Conservation (phyloP, 1,140 invertebrate genomes). For the Drosophila sturtevanti region DNA sequence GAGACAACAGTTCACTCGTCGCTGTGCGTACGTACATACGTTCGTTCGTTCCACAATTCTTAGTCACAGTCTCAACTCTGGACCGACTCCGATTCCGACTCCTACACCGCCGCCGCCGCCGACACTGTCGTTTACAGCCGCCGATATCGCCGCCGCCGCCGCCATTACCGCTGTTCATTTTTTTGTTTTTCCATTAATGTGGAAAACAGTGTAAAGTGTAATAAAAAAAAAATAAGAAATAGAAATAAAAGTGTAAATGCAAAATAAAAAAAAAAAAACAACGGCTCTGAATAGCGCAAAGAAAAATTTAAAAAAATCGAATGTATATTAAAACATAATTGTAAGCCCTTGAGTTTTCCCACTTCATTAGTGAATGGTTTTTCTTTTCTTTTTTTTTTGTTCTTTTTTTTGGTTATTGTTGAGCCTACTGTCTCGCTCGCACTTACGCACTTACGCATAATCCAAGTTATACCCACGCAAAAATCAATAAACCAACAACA, state of each 20-base stretch:
- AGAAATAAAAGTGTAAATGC: not conserved
- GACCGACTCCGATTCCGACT: not conserved
- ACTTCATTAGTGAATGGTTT: slow-evolving; percentile 1
- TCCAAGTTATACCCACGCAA: slow-evolving; percentile 58
- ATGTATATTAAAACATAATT: slow-evolving; percentile 25
- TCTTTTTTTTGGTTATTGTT: slow-evolving; percentile 12
- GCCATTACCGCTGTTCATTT: slow-evolving; percentile 47
- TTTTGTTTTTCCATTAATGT: slow-evolving; percentile 38
- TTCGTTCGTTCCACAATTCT: slow-evolving; percentile 65
- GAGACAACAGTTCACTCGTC: slow-evolving; percentile 72
- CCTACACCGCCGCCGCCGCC: not conserved
- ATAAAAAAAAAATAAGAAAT: not conserved
- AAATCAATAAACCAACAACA: slow-evolving; percentile 50
- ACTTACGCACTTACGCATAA: slow-evolving; percentile 20
- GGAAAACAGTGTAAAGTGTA: slow-evolving; percentile 31
- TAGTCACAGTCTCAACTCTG: slow-evolving; percentile 21
- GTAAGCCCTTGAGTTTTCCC: slow-evolving; percentile 42
- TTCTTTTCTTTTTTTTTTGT: slow-evolving; percentile 18
- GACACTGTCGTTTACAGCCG: not conserved
- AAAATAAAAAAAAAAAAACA: slow-evolving; percentile 1
- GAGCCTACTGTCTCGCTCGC: slow-evolving; percentile 58
- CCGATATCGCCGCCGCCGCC: slow-evolving; percentile 13
- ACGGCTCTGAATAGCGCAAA: not conserved
- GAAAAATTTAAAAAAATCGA: not conserved
- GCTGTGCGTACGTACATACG: slow-evolving; percentile 55